Base-by-base conservation (phyloP, 2,113 vertebrate genomes). In the Camarhynchus parvulus region DNA sequence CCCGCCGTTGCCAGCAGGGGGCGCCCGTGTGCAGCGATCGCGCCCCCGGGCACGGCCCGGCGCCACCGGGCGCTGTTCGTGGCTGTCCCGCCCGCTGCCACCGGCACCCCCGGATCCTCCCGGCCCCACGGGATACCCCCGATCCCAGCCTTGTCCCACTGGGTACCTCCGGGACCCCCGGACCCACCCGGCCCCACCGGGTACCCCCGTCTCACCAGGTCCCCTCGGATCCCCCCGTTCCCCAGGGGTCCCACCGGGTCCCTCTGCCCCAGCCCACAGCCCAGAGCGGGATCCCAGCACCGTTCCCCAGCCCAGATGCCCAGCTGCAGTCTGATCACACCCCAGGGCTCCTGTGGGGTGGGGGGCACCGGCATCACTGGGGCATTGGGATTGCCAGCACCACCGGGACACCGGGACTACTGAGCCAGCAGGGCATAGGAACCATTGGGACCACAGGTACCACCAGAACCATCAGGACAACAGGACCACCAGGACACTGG, bases 151-250 rank as follows among this genome's bases (percentile, higher is more conserved):
- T 1, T 4, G 24, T 27, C 14, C 47, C 67, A 53, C 18, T 5
- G 18, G 9, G 2, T 50, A 27, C 4, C 47, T 14, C 30, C 15
- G 27, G 27, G 5, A 50, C 25, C 25, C 25, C 8, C 13, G 47
- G 49, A 27, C 9, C 50, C 15, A 16, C 46, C 22, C 47, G 47
- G 1, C 7, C 28, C 42, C 53, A 37, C 9, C 7, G 5, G 16
- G 7, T n/a, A 15, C 7, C 24, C 35, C 19, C 3, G 42, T 66
- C 52, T 35, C 53, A 52, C 6, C 1, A 9, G 22, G 14, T 59
- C 7, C 33, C 20, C 11, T 47, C 9, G 1, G 13, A 55, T 58
- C 4, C 23, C 19, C 2, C 15, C 0, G 1, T 13, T 70, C n/a
- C 16, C 15, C 44, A 19, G 12, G 4, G 13, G 13, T 61, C 53